Base-by-base conservation (phyloP, 2,888 invertebrate species). In the Plutella xylostella region DNA sequence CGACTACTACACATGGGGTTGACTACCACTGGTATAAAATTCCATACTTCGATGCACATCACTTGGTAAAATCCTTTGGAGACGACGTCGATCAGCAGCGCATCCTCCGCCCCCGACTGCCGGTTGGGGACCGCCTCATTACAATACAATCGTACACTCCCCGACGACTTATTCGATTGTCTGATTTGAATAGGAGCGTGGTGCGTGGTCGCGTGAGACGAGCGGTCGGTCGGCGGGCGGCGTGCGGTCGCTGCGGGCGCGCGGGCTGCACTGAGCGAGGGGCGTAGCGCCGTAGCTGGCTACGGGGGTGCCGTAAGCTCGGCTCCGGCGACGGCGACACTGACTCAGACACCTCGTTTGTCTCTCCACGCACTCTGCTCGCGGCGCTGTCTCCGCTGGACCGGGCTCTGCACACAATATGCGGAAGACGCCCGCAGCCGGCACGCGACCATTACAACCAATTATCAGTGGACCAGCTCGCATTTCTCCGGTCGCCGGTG, bases 301-400 rank as follows among this genome's bases (percentile, higher is more conserved):
- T 77, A 76, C 78, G 73, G 68, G 74, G 72, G 67, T 73, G 65
- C 57, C 54, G 60, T 67, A 79, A 79, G 78, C 77, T 79, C 70
- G 6, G 31, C 34, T 11, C n/a, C n/a, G n/a, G 7, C 28, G 28
- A 6, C 28, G 3, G 28, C 28, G 28, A n/a, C 28, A 18, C 42
- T 38, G 46, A 48, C 43, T 46, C 43, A 44, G 41, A 20, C 22
- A 18, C 38, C 46, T 50, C 48, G 45, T 50, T 25, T 46, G 43
- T 46, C 49, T 25, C 17, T 37, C 31, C 45, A 51, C 50, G 47
- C 49, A 47, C 51, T 48, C 50, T 49, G 43, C 35, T 42, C 39
- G 43, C 41, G 43, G 48, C 47, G 46, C 48, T 43, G 25, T 48
- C 45, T 47, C 42, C 52, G 48, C 45, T 44, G 33, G 6, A 25